A percentile compares a stretch with the other conserved stretches of the same genome.
These are phyloP conservation scores for Mormoops blainvillei DNA, from an alignment of 2,113 vertebrate species.

Conservation along the genomic window DNA sequence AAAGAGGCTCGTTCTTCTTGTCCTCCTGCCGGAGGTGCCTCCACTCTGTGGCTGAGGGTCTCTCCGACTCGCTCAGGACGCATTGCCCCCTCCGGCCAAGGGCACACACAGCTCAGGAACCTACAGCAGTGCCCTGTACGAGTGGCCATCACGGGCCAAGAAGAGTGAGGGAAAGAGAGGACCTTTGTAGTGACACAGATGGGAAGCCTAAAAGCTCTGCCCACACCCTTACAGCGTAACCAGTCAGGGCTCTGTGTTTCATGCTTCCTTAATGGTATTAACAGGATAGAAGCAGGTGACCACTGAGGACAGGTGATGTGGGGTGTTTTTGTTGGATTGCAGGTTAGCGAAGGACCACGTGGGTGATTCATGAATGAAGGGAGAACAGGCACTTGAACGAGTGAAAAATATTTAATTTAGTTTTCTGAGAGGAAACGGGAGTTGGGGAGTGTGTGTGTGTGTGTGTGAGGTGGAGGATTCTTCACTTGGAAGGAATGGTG, in stretches of 20 bases:
- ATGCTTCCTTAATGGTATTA: not conserved
- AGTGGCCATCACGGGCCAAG: not conserved
- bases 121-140: not conserved
- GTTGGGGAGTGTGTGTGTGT: not conserved
- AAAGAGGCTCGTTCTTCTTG: not conserved
- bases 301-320: not conserved
- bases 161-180: not conserved
- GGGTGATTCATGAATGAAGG: not conserved
- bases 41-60: not conserved
- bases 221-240: fast-evolving
- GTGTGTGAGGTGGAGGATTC: not conserved
- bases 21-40: not conserved
- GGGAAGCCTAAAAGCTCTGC: not conserved
- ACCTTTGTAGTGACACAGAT: no score
- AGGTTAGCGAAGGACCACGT: not conserved
- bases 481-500: not conserved
- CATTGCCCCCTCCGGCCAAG: not conserved
- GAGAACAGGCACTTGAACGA: not conserved
- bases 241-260: not conserved
- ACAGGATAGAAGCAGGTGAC: not conserved
- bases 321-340: not conserved
- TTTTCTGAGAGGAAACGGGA: not conserved
- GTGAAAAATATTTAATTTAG: not conserved
- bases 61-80: not conserved
- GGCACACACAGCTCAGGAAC: not conserved